Base-by-base conservation (phyloP, 1,140 invertebrate genomes). In the Meloidogyne exigua region DNA sequence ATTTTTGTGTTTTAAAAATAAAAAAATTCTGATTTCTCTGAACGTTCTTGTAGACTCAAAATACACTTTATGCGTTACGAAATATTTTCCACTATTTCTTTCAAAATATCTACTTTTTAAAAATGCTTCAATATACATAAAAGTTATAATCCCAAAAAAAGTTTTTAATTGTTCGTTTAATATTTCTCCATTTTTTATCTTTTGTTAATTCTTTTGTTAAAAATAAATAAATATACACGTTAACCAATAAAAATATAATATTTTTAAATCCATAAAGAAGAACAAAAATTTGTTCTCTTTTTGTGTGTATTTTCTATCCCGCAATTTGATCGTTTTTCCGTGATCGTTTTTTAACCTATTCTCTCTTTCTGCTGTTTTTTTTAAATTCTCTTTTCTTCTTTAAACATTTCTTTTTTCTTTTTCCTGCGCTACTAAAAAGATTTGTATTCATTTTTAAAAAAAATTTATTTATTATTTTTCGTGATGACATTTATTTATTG, bases 271-370 rank as follows among this genome's bases (percentile, higher is more conserved):
- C 42, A 57, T 2, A 57, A 57, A 32, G 28, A 32, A 49, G 44
- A 49, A 49, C 39, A 42, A 42, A 42, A 2, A 5, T 12, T 42
- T 42, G 1, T 42, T 5, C 39, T 42, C 18, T 49, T 18, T 49
- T 49, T 49, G 5, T 18, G 18, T 49, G 4, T 18, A 49, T 18
- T 49, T 49, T 18, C 18, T 57, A n/a, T n/a, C n/a, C 49, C 49
- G 49, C 49, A 57, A 57, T 57, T 57, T 12, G 49, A 57, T 57
- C 49, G 49, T 57, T 57, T 57, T 57, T 57, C 49, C 49, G 49
- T 57, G 23, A 39, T 69, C 68, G 23, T 18, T 49, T 25, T 69
- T 32, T 39, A 2, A 23, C 5, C 4, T n/a, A n/a, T n/a, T n/a
- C n/a, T n/a, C n/a, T n/a, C n/a, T n/a, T n/a, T n/a, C 26, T 32